phyloP scores from a whole-genome alignment of 92 coral and sea anemone genomes.

The Palythoa heliodiscus region DNA sequence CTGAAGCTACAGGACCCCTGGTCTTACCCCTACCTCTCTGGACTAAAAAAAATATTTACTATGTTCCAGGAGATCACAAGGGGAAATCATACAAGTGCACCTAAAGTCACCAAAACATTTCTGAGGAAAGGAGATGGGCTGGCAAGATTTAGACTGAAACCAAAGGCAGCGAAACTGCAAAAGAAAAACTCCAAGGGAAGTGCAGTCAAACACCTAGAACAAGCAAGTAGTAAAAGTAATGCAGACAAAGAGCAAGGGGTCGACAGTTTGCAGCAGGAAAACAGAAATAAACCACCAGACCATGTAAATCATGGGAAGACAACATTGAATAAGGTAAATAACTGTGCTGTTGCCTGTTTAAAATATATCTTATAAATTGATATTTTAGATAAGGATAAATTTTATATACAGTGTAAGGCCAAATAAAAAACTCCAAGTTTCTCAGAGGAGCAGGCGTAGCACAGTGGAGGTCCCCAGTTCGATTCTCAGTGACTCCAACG shows the following conservation, averaged over 20 bases:
- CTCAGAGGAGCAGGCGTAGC: too few relatives aligned
- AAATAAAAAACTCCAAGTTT: neutral
- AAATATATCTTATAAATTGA: neutral
- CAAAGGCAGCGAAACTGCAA: conserved; percentile 41
- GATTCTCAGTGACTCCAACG: too few relatives aligned
- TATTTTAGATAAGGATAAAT: too few relatives aligned
- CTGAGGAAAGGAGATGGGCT: conserved; percentile 96
- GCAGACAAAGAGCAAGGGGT: conserved; percentile 17
- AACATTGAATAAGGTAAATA: conserved; percentile 47
- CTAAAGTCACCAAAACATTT: conserved; percentile 72
- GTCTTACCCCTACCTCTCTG: too few relatives aligned
- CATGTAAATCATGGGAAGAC: conserved; percentile 12
- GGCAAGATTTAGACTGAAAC: conserved; percentile 79
- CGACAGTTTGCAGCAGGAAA: conserved; percentile 10
- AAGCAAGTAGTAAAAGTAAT: neutral
- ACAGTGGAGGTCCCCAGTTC: too few relatives aligned
- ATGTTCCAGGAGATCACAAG: conserved; percentile 36
- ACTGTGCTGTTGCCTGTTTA: neutral
- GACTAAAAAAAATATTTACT: neutral
- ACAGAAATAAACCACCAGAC: conserved; percentile 13
- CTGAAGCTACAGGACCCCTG: too few relatives aligned
- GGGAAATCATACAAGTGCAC: conserved; percentile 35
- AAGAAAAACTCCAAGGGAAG: conserved; percentile 11
- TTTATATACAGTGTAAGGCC: too few relatives aligned
- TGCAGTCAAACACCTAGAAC: neutral